Evolutionary conservation across 2,797 vertebrate genomes (phyloP).

Genomic region (Fistularia commersonii): DNA sequence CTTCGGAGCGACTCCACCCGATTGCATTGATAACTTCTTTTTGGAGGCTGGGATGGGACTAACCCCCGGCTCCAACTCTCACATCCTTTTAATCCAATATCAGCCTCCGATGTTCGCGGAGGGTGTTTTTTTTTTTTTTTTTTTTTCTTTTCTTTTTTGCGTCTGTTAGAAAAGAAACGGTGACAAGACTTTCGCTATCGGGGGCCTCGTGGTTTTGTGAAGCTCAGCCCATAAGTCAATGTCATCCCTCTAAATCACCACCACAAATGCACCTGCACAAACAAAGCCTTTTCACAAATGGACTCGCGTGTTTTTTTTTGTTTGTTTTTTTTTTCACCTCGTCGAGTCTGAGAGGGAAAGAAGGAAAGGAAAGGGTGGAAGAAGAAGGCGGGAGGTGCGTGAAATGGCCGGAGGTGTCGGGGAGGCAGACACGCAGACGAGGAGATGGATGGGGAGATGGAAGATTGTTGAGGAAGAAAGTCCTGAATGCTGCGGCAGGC

Average conservation of each 20-base stretch:
- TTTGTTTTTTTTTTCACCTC: no score
- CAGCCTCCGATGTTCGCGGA: conserved; percentile 12
- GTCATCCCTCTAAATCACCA: conserved; percentile 31
- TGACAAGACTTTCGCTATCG: conserved; percentile 18
- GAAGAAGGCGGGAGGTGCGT: conserved; percentile 6
- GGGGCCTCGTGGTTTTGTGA: conserved; percentile 20
- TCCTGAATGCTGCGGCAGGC: conserved; percentile 63
- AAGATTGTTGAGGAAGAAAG: conserved; percentile 59
- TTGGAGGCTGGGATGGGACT: conserved; percentile 1
- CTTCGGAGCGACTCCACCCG: background rate
- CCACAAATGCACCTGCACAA: conserved; percentile 15
- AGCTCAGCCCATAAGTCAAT: conserved; percentile 32
- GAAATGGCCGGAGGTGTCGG: conserved; percentile 20
- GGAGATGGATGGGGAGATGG: conserved; percentile 51
- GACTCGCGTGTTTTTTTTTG: conserved; percentile 8
- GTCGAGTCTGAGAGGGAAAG: no score
- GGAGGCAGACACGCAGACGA: conserved; percentile 33
- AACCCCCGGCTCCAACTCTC: conserved; percentile 15
- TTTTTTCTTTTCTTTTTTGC: conserved; percentile 5
- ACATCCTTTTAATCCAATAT: conserved; percentile 32
- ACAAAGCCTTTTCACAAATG: conserved; percentile 12
- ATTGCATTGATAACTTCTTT: conserved; percentile 22
- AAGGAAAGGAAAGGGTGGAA: background rate
- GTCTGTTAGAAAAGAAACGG: conserved; percentile 20
- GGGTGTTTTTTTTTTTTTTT: background rate